Conservation (phyloP, 2,888 invertebrate species). For the Pristionchus entomophagus region DNA sequence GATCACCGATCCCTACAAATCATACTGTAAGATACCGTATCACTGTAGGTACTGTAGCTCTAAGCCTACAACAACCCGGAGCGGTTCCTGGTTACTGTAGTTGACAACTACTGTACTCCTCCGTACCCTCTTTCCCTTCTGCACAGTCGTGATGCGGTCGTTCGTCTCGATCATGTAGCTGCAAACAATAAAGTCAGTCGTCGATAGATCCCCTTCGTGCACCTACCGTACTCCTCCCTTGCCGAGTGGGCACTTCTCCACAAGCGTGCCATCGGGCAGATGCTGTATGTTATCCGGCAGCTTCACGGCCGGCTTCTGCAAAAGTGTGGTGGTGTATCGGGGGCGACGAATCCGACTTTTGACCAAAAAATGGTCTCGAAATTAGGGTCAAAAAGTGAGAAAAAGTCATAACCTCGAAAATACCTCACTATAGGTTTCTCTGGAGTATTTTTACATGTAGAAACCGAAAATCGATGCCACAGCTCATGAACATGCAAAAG, state of each 20-base stretch:
- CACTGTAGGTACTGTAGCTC: background rate
- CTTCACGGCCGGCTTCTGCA: background rate
- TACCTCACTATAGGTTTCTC: too few species aligned
- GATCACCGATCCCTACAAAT: background rate
- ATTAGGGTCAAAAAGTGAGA: too few species aligned
- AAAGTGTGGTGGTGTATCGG: slow-evolving; percentile 13
- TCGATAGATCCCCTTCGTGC: background rate
- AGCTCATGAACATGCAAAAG: too few species aligned
- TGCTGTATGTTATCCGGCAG: background rate
- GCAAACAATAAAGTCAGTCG: background rate
- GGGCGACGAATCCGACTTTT: background rate
- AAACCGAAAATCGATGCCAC: too few species aligned
- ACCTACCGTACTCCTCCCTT: slow-evolving; percentile 41
- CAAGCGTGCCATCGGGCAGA: slow-evolving; percentile 7
- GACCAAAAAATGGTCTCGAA: too few species aligned
- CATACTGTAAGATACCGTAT: background rate
- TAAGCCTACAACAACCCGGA: background rate
- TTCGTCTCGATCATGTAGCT: slow-evolving; percentile 17
- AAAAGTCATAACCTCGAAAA: too few species aligned
- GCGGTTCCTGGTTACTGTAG: background rate
- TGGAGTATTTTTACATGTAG: too few species aligned
- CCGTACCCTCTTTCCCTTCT: slow-evolving; percentile 1
- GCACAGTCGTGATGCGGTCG: slow-evolving; percentile 27
- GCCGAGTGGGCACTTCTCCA: background rate
- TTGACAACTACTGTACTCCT: background rate